A percentile compares a stretch with the other conserved stretches of the same genome.
These are phyloP conservation scores for Lasioglossum villosulum DNA, from an alignment of 2,888 invertebrate genomes.

Conservation along the genomic window DNA sequence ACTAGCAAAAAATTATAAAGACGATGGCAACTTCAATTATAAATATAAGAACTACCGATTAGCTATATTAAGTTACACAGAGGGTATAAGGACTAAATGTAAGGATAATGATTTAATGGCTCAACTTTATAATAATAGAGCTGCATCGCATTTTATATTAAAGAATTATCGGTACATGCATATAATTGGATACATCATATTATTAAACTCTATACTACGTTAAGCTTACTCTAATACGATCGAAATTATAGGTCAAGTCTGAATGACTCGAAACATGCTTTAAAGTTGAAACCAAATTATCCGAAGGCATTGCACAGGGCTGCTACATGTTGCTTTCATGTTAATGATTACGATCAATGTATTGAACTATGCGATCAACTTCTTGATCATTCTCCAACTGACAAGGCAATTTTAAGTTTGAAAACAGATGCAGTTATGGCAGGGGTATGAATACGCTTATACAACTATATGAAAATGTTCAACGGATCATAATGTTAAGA, in stretches of 20 bases:
- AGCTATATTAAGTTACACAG: constrained; percentile 94
- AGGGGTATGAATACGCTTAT: constrained; percentile 80
- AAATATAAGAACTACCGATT: constrained; percentile 96
- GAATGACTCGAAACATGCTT: constrained; percentile 91
- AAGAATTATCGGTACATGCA: constrained; percentile 89
- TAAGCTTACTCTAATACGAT: background rate
- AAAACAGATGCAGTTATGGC: constrained; percentile 86
- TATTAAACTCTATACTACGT: background rate
- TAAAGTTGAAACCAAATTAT: constrained; percentile 91
- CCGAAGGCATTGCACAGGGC: constrained; percentile 91
- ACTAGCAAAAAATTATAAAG: constrained; percentile 94
- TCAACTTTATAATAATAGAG: constrained; percentile 95
- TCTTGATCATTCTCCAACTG: constrained; percentile 86
- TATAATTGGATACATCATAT: background rate
- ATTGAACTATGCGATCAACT: constrained; percentile 90
- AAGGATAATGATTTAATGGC: constrained; percentile 90
- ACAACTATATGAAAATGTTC: constrained; percentile 8
- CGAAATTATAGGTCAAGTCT: constrained; percentile 87
- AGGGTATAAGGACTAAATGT: constrained; percentile 93
- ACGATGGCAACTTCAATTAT: constrained; percentile 98
- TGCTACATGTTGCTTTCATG: constrained; percentile 89
- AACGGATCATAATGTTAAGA: background rate
- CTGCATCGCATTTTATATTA: constrained; percentile 94
- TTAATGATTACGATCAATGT: constrained; percentile 90
- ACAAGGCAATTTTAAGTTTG: constrained; percentile 86